phyloP scores from a whole-genome alignment of 2,888 invertebrate genomes.

The Eucera pruinosa region DNA sequence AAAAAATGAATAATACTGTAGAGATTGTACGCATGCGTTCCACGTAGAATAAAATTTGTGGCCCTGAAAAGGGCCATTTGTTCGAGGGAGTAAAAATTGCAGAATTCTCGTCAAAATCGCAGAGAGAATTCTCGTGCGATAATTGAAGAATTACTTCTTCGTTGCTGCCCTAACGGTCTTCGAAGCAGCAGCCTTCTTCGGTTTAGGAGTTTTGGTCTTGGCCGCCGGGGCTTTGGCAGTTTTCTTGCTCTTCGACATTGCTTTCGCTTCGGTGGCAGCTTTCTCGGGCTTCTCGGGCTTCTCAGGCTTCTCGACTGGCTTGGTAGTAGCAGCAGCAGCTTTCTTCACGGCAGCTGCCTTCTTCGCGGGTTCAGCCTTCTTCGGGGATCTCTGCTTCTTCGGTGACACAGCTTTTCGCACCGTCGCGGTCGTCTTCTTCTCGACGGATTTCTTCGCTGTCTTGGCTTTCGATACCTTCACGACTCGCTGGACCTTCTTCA shows the following conservation, averaged over 20 bases:
- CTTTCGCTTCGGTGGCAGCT: slow-evolving; percentile 25
- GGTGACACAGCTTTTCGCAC: slow-evolving; percentile 59
- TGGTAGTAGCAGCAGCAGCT: slow-evolving; percentile 22
- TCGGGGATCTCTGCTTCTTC: slow-evolving; percentile 57
- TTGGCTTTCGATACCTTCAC: slow-evolving; percentile 35
- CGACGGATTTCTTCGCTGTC: slow-evolving; percentile 27
- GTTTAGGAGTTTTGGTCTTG: slow-evolving; percentile 82
- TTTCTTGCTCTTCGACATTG: slow-evolving; percentile 57
- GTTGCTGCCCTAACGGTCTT: slow-evolving; percentile 61
- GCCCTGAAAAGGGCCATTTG: slow-evolving; percentile 73
- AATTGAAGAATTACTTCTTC: slow-evolving; percentile 62
- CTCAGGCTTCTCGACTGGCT: slow-evolving; percentile 47
- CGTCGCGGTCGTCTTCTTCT: slow-evolving; percentile 44
- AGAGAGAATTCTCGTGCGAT: no score
- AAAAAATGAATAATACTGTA: slow-evolving; percentile 22
- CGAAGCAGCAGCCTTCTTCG: slow-evolving; percentile 73
- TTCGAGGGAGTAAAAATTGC: slow-evolving; percentile 11
- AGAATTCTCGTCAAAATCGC: no score
- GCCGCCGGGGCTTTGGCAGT: slow-evolving; percentile 73
- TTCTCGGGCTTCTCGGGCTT: slow-evolving; percentile 46
- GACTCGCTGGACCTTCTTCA: slow-evolving; percentile 33
- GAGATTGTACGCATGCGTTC: slow-evolving; percentile 20
- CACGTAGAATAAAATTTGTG: slow-evolving; percentile 43
- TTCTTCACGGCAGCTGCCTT: slow-evolving; percentile 57
- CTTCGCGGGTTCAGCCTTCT: slow-evolving; percentile 56